Conservation (phyloP, 2,797 vertebrate species). For the Gadopsis marmoratus region DNA sequence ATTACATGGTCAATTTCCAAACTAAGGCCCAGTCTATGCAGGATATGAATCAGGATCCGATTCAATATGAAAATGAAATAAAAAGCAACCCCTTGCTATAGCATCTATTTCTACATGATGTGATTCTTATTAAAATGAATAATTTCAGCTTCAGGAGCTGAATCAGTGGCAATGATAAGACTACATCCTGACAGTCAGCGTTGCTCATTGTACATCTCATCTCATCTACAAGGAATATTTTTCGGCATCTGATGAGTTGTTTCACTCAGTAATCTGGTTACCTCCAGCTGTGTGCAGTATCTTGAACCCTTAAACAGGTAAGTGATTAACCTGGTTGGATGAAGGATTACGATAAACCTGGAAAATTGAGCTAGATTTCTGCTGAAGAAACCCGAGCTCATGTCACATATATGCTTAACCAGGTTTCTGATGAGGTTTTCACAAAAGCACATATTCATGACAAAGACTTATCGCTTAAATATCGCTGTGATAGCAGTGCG, state of each 20-base stretch:
- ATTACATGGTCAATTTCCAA: conserved; percentile 68
- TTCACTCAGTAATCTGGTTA: conserved; percentile 6
- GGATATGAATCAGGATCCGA: conserved; percentile 76
- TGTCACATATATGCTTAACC: neutral
- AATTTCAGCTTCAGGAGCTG: conserved; percentile 43
- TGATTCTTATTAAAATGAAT: conserved; percentile 43
- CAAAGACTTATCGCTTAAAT: neutral
- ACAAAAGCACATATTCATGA: neutral
- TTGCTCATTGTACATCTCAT: conserved; percentile 14
- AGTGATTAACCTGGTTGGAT: neutral
- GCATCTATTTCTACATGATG: conserved; percentile 63
- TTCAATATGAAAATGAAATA: conserved; percentile 62
- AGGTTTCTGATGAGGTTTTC: neutral
- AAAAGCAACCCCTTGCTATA: conserved; percentile 34
- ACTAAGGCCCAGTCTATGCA: conserved; percentile 60
- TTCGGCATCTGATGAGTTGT: conserved; percentile 15
- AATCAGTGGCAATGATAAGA: conserved; percentile 46
- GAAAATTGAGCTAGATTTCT: neutral
- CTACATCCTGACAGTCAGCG: conserved; percentile 20
- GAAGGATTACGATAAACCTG: neutral
- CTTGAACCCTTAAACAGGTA: neutral
- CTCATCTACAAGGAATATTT: conserved; percentile 7
- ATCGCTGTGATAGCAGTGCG: no score
- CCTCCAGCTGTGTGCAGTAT: neutral
- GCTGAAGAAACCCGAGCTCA: neutral